phyloP scores from a whole-genome alignment of 2,113 vertebrate species.

The Amphiprion ocellaris region DNA sequence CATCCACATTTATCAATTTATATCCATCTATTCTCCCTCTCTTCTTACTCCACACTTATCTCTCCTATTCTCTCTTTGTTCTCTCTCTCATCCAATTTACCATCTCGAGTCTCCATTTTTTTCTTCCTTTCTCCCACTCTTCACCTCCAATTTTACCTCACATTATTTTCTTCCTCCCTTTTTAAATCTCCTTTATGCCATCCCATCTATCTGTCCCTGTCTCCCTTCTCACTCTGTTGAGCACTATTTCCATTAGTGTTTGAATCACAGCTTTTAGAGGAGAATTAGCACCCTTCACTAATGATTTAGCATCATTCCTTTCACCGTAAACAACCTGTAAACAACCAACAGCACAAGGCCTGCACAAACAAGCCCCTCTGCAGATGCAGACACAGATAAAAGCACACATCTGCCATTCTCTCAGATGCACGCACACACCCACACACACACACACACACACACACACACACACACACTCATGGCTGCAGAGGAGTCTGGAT shows the following conservation, averaged over 20 bases:
- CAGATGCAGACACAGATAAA: constrained; percentile 34
- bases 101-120: constrained; percentile 39
- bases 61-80: constrained; percentile 21
- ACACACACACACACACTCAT: not conserved
- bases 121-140: constrained; percentile 6
- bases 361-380: constrained; percentile 11
- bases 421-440: not conserved
- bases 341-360: constrained; percentile 9
- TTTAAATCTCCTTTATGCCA: constrained; percentile 21
- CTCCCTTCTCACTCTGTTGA: constrained; percentile 9
- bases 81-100: constrained; percentile 28
- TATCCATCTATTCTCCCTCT: constrained; percentile 23
- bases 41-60: constrained; percentile 34
- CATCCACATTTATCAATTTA: constrained; percentile 57
- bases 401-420: constrained; percentile 26
- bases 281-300: constrained; percentile 54
- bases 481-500: constrained; percentile 1
- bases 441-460: not conserved
- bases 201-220: constrained; percentile 1
- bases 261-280: constrained; percentile 50
- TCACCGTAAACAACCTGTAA: constrained; percentile 34
- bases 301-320: constrained; percentile 45
- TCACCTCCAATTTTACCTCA: constrained; percentile 29
- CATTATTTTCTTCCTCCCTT: constrained; percentile 13
- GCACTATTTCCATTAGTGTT: constrained; percentile 39